These are phyloP conservation scores for Drosophila murphyi DNA, from an alignment of 1,140 invertebrate species.

Conservation along the genomic window DNA sequence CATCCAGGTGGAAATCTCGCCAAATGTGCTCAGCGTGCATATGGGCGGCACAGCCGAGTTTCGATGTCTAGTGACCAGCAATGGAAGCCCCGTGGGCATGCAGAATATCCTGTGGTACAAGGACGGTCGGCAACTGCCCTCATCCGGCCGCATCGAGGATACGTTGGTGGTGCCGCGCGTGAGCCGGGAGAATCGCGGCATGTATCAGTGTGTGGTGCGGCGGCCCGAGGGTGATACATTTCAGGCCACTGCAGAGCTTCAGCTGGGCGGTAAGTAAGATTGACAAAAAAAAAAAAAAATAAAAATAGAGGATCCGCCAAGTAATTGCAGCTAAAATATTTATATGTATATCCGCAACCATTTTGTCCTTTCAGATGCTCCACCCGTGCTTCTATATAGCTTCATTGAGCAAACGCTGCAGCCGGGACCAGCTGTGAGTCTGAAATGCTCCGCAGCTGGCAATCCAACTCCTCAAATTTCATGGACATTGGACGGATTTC, in stretches of 20 bases:
- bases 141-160: constrained; percentile 88
- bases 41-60: constrained; percentile 91
- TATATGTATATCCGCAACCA: constrained; percentile 62
- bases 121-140: constrained; percentile 89
- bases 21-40: constrained; percentile 90
- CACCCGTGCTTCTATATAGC: constrained; percentile 91
- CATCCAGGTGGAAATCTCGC: constrained; percentile 89
- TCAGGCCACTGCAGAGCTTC: constrained; percentile 91
- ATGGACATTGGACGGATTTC: constrained; percentile 93
- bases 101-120: constrained; percentile 88
- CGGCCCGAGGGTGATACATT: constrained; percentile 90
- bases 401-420: constrained; percentile 94
- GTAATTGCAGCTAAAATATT: constrained; percentile 69
- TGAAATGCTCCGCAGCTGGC: constrained; percentile 94
- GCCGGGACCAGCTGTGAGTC: constrained; percentile 92
- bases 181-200: constrained; percentile 91
- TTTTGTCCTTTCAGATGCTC: constrained; percentile 88
- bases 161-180: constrained; percentile 89
- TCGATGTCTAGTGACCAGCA: constrained; percentile 87
- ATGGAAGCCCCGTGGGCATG: constrained; percentile 83
- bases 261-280: constrained; percentile 89
- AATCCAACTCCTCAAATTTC: constrained; percentile 93
- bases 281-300: constrained; percentile 7
- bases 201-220: constrained; percentile 93
- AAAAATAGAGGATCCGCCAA: constrained; percentile 16